Conservation (phyloP, 2,888 invertebrate genomes). For the Cataglyphis altisquamis region DNA sequence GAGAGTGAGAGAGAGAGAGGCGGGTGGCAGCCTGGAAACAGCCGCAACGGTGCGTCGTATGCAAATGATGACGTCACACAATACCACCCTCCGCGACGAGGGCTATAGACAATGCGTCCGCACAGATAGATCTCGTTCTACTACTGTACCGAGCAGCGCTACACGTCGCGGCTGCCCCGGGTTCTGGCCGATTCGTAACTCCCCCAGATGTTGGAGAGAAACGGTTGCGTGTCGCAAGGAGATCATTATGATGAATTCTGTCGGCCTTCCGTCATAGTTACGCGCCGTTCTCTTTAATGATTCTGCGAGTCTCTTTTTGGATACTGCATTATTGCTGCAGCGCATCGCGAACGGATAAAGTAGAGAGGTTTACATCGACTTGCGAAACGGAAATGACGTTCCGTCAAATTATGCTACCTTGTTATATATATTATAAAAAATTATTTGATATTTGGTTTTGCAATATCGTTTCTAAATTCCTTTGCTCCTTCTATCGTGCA, state of each 20-base stretch:
- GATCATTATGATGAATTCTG: constrained; percentile 52
- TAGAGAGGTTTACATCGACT: background rate
- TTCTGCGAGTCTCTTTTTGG: constrained; percentile 17
- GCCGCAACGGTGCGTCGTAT: constrained; percentile 83
- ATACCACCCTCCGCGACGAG: constrained; percentile 81
- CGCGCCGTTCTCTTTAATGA: constrained; percentile 42
- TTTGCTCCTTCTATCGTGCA: constrained; percentile 2
- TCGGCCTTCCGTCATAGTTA: background rate
- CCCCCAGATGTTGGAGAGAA: constrained; percentile 38
- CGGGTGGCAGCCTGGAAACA: constrained; percentile 78
- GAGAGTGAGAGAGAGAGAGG: constrained; percentile 58
- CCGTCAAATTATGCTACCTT: background rate
- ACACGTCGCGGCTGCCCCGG: constrained; percentile 63
- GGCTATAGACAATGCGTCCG: constrained; percentile 79
- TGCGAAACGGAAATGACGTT: constrained; percentile 2
- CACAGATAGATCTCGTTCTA: constrained; percentile 80
- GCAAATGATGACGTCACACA: constrained; percentile 86
- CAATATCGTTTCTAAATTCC: background rate
- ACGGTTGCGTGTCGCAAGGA: constrained; percentile 45
- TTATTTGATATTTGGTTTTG: background rate
- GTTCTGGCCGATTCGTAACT: constrained; percentile 69
- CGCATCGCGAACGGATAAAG: background rate
- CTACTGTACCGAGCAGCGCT: constrained; percentile 63
- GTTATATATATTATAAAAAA: background rate
- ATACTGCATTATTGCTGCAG: background rate